A percentile compares a stretch with the other conserved stretches of the same genome.
These are phyloP conservation scores for Phthorimaea operculella DNA, from an alignment of 1,140 invertebrate genomes.

Conservation along the genomic window DNA sequence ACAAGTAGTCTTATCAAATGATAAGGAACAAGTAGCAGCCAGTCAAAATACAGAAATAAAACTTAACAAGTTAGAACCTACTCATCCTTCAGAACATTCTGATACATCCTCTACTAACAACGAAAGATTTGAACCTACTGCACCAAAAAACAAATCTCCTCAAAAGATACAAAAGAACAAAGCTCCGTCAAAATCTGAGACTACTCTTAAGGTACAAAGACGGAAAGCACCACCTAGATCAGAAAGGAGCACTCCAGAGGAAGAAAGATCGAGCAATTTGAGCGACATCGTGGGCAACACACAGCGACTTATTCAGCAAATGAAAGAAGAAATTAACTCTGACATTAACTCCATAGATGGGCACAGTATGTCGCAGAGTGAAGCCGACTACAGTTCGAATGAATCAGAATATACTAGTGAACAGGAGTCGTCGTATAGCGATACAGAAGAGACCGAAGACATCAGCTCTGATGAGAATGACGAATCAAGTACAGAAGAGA, in stretches of 20 bases:
- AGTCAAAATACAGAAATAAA: no score
- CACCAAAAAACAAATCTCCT: background rate
- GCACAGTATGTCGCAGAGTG: constrained; percentile 56
- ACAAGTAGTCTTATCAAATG: background rate
- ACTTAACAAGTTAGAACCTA: no score
- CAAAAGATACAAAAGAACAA: background rate
- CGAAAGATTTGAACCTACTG: background rate
- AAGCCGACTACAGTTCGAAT: constrained; percentile 58
- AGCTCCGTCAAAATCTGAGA: background rate
- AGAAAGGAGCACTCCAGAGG: constrained; percentile 11
- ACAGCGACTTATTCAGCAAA: constrained; percentile 70
- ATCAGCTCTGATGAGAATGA: constrained; percentile 55
- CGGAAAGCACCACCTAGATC: background rate
- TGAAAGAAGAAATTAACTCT: constrained; percentile 72
- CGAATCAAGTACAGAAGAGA: constrained; percentile 29
- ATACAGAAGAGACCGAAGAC: constrained; percentile 42
- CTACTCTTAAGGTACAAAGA: background rate
- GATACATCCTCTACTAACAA: no score
- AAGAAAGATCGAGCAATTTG: constrained; percentile 60
- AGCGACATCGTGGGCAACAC: constrained; percentile 70
- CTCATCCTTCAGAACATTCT: no score
- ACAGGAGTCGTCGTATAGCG: constrained; percentile 66
- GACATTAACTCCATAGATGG: constrained; percentile 68
- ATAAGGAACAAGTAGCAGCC: background rate
- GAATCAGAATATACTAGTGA: constrained; percentile 61